Evolutionary conservation across 2,797 vertebrate species (phyloP).

Genomic region (Streptopelia turtur): DNA sequence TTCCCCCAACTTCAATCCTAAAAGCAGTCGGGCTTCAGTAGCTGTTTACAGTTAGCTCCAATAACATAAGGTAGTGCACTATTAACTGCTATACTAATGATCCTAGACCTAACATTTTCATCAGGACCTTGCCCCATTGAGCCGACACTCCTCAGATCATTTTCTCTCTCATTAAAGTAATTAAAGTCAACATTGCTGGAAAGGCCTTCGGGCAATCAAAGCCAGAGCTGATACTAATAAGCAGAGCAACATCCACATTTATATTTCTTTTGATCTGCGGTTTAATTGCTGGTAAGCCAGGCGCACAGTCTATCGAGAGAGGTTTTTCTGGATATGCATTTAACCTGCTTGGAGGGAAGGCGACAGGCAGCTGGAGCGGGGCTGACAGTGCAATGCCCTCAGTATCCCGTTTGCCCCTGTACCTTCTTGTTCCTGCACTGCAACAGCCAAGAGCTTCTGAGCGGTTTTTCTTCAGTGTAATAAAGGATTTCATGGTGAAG

Average conservation of each 20-base stretch:
- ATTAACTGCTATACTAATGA: slow-evolving; percentile 49
- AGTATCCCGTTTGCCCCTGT: background rate
- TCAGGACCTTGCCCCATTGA: background rate
- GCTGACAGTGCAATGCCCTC: background rate
- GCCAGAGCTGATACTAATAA: slow-evolving; percentile 3
- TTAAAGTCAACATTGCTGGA: slow-evolving; percentile 42
- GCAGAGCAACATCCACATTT: background rate
- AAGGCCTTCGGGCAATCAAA: slow-evolving; percentile 30
- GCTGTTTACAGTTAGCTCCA: slow-evolving; percentile 42
- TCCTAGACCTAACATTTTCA: background rate
- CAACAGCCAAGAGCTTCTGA: background rate
- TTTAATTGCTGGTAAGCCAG: background rate
- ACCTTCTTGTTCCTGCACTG: background rate
- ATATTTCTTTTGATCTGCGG: background rate
- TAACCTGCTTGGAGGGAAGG: background rate
- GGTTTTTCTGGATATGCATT: background rate
- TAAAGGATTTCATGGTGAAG: background rate
- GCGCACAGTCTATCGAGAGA: fast-evolving
- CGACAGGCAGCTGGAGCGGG: background rate
- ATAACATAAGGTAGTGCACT: slow-evolving; percentile 21
- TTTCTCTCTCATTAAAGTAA: slow-evolving; percentile 60
- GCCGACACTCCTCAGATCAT: slow-evolving; percentile 35
- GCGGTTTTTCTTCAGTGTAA: background rate
- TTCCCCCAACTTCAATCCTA: background rate
- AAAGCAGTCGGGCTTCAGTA: background rate